Base-by-base conservation (phyloP, 2,797 vertebrate species). In the Myiothlypis chrysogaster region DNA sequence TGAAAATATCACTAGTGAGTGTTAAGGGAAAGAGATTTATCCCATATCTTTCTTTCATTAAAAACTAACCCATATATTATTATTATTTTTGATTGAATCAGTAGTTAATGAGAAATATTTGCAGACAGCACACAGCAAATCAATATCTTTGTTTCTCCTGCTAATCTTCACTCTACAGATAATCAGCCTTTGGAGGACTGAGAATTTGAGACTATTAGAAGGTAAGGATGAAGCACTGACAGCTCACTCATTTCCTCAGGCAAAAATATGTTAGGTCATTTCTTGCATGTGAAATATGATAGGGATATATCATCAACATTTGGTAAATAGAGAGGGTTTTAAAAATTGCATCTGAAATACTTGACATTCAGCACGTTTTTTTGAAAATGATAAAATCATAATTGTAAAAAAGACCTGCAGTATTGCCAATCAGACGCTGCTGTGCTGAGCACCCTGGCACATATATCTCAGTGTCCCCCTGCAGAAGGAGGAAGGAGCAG, bases 401-500 rank as follows among this genome's bases (percentile, higher is more conserved):
- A 97, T 97, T 97, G 97, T 97, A 84, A 91, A 97, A 97, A 97
- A 96, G 97, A 96, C 96, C 96, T 21, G 92, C 95, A 59, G 80
- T 93, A 96, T 96, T 97, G 97, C 95, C 97, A 97, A 92, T 96
- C 96, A 96, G 87, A 94, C 56, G 52, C 87, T 95, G 86, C 95
- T 97, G 96, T 95, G 87, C 46, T 65, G 83, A 96, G 92, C 94
- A 94, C 92, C 83, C 96, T 93, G 94, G 91, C 96, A 97, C 97
- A 97, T 97, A 97, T 32, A 97, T 98, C 97, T 97, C 96, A 91
- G 93, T 95, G 96, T 96, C 97, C 96, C 94, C 91, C 87, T 92
- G 96, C 94, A 95, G 97, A 98, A 98, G 98, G 98, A 97, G 96
- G 97, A 98, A 98, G 96, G 98, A 98, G 96, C 96, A 97, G 95